Conservation (phyloP, 2,113 vertebrate species). For the Prunella fulvescens region DNA sequence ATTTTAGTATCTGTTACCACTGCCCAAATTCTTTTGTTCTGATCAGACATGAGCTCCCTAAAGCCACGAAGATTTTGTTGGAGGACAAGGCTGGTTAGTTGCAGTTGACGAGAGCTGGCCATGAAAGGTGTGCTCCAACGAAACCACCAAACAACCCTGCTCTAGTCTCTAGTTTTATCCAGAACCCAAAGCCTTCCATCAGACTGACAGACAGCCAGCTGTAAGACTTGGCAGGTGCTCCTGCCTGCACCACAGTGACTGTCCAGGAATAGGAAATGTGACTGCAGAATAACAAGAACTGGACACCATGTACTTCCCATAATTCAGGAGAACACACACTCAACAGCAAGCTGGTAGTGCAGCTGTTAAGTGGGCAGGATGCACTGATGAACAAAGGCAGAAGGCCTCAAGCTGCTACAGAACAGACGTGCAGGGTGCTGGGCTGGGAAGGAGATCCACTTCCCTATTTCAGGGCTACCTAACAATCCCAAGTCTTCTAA, state of each 20-base stretch:
- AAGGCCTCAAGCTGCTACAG: not conserved
- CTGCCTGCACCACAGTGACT: not conserved
- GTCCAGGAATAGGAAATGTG: not conserved
- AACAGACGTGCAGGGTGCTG: not conserved
- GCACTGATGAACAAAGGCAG: not conserved
- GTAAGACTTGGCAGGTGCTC: not conserved
- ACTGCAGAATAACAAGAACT: not conserved
- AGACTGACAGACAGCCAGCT: not conserved
- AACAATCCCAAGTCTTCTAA: not conserved
- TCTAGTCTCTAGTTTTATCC: not conserved
- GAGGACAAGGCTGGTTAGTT: not conserved
- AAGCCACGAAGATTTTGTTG: not conserved
- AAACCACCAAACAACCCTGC: not conserved
- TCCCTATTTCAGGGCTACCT: not conserved
- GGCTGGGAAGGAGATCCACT: not conserved
- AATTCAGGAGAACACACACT: not conserved
- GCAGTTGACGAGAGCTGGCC: not conserved
- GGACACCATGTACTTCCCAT: not conserved
- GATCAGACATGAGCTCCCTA: not conserved
- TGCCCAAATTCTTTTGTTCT: not conserved
- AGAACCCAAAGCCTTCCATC: not conserved
- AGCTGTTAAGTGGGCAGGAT: not conserved
- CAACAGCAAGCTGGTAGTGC: not conserved
- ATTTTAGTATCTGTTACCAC: not conserved
- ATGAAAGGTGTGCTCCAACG: not conserved